Evolutionary conservation across 2,113 vertebrate genomes (phyloP), one percentile per base, ranked within the genome.

Genomic region (Pseudorasbora parva): DNA sequence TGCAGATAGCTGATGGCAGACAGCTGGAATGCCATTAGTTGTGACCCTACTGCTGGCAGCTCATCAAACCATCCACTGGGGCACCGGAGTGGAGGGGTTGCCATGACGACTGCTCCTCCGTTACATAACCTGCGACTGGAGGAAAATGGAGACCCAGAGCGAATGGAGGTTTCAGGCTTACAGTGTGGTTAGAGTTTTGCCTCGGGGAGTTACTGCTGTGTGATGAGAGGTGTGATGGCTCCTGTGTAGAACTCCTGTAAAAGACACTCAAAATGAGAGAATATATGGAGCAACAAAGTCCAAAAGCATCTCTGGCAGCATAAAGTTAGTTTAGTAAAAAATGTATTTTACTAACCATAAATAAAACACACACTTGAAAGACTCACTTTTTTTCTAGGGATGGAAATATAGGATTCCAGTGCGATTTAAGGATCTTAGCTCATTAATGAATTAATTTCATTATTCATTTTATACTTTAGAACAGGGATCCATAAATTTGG

Each of bases 1-100:
- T 45, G 14, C 62, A 33, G 33, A 83, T 49, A 56, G 66, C 71
- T 62, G 85, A 81, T 64, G 51, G 47, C 77, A 73, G 81, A 79
- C 82, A 75, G 85, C 85, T 80, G 82, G 85, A 86, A 86, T 74
- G 77, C 85, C 85, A 86, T 83, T 83, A 82, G 82, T 72, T 72
- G 51, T 57, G 72, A 78, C 62, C 85, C 74, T 41, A 72, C 64
- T 37, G 75, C 81, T 86, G 56, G 81, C 56, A 72, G 85, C 81
- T 82, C 81, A 83, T 83, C 81, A 86, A 78, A 83, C 82, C 81
- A 72, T 73, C 76, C 85, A 45, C 69, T 49, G 68, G 82, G 69
- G 84, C 72, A 78, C 81, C 56, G 15, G 77, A 86, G 75, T 74
- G 37, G 57, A 81, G 57, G 72, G 82, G 85, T 86, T 86, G 49